phyloP scores from a whole-genome alignment of 2,113 vertebrate genomes.

The Empidonax traillii region DNA sequence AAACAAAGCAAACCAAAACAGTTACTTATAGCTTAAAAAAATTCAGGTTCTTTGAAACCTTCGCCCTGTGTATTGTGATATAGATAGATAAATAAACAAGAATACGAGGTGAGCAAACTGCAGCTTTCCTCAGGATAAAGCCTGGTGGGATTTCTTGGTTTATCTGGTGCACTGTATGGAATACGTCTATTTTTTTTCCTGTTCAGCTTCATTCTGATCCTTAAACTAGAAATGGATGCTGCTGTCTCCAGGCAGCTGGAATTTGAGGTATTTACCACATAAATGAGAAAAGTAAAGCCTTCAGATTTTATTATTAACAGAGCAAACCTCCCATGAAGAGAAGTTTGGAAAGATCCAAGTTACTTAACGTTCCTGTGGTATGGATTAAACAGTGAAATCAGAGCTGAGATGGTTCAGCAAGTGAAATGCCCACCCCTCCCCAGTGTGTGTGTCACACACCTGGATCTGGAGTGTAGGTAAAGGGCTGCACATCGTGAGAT shows the following conservation, averaged over 20 bases:
- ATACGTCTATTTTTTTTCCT: background rate
- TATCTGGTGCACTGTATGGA: background rate
- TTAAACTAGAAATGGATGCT: background rate
- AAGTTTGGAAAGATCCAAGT: rapidly evolving
- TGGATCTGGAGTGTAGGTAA: conserved; percentile 95
- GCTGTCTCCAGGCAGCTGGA: background rate
- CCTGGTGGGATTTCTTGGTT: background rate
- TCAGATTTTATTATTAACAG: background rate
- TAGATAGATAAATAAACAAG: background rate
- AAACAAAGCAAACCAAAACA: background rate
- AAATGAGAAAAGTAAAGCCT: background rate
- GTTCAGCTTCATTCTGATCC: background rate
- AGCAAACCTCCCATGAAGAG: background rate
- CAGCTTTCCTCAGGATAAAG: background rate
- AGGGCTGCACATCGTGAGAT: conserved; percentile 93
- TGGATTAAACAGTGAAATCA: background rate
- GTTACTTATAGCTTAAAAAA: background rate
- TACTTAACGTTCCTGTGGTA: background rate
- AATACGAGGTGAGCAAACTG: background rate
- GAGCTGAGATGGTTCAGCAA: background rate
- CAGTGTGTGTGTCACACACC: conserved; percentile 70
- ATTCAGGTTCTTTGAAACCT: background rate
- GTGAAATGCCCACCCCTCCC: background rate
- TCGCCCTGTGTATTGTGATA: background rate
- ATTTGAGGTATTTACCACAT: background rate